Conservation (phyloP, 53 echinoderm and acorn worm genomes). For the Antedon mediterranea region DNA sequence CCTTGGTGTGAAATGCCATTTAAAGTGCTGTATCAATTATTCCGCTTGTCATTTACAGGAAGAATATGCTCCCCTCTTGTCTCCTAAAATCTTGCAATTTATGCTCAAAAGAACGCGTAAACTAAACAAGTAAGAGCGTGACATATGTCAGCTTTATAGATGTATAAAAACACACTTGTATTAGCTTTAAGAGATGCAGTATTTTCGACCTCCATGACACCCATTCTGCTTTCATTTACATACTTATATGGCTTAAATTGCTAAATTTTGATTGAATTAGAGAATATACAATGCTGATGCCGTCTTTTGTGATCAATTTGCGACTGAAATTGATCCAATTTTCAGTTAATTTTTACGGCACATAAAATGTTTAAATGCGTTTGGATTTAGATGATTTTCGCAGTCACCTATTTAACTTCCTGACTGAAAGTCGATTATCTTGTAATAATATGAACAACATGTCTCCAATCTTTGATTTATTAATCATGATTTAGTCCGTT, state of each 20-base stretch:
- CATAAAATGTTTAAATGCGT: neutral
- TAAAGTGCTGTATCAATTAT: neutral
- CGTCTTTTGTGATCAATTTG: neutral
- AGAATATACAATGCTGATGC: neutral
- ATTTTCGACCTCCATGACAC: neutral
- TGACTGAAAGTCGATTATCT: neutral
- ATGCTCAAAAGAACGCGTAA: neutral
- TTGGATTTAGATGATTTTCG: neutral
- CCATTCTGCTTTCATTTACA: neutral
- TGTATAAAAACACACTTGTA: neutral
- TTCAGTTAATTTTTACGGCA: neutral
- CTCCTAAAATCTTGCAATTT: neutral
- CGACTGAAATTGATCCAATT: neutral
- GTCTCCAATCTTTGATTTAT: neutral
- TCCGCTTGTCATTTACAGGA: neutral
- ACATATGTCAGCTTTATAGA: neutral
- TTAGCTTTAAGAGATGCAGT: neutral
- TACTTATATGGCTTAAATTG: neutral
- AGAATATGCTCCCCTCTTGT: conserved; percentile 1
- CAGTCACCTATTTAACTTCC: neutral
- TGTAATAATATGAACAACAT: neutral
- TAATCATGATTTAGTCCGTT: neutral
- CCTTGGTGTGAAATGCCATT: neutral
- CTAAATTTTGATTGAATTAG: neutral
- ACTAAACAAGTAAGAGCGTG: neutral